These are phyloP conservation scores for Gymnoscopelus microlampas DNA, from an alignment of 2,797 vertebrate genomes.

Conservation along the genomic window DNA sequence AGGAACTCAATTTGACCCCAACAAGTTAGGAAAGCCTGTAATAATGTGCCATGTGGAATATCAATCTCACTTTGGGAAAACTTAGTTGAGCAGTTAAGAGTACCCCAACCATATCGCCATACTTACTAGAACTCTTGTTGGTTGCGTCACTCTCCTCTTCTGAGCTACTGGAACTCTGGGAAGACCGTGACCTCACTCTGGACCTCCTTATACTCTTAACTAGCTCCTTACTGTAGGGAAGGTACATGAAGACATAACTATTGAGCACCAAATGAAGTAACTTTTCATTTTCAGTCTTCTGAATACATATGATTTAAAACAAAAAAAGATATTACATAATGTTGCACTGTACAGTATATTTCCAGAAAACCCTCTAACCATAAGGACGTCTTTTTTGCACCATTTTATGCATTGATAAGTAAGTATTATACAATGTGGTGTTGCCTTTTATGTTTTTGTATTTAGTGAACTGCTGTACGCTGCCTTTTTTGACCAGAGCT, in stretches of 20 bases:
- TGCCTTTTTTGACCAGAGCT: no score
- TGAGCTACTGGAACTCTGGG: constrained; percentile 75
- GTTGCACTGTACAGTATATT: neutral
- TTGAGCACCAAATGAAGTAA: neutral
- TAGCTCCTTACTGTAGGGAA: constrained; percentile 59
- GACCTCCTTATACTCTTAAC: constrained; percentile 59
- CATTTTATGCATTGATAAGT: no score
- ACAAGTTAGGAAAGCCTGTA: no score
- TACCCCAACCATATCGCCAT: neutral
- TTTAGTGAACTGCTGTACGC: no score
- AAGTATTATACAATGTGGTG: no score
- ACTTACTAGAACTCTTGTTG: constrained; percentile 71
- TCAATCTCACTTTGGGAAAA: no score
- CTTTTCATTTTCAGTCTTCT: neutral
- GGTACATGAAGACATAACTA: constrained; percentile 11
- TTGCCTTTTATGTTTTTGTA: no score
- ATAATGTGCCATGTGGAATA: no score
- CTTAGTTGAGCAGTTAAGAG: no score
- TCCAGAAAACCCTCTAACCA: no score
- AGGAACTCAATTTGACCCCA: neutral
- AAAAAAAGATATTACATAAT: neutral
- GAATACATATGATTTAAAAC: neutral
- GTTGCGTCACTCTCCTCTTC: constrained; percentile 78
- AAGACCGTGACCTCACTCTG: constrained; percentile 49
- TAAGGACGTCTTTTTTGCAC: no score